Evolutionary conservation across 2,797 vertebrate species (phyloP).

Genomic region (Apogon talboti): DNA sequence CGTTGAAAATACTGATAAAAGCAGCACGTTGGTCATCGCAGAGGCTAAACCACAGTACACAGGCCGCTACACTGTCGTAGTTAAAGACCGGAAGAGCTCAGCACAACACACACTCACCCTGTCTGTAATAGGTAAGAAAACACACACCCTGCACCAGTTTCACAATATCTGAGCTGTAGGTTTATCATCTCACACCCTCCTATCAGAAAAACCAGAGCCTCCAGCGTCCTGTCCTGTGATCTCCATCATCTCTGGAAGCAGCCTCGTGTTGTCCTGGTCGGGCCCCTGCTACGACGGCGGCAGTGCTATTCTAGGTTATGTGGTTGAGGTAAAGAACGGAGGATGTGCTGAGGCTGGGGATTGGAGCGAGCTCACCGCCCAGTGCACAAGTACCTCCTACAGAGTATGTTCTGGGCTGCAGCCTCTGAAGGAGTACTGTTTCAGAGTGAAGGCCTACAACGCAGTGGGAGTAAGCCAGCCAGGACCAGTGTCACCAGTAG

Average conservation of each 20-base stretch:
- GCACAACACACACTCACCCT: slow-evolving; percentile 80
- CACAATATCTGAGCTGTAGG: background rate
- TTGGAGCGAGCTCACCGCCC: slow-evolving; percentile 78
- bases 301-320: slow-evolving; percentile 82
- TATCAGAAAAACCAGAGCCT: slow-evolving; percentile 82
- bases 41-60: slow-evolving; percentile 74
- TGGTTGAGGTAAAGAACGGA: slow-evolving; percentile 76
- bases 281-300: slow-evolving; percentile 88
- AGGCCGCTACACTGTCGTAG: slow-evolving; percentile 81
- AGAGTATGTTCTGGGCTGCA: slow-evolving; percentile 74
- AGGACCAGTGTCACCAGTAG: slow-evolving; percentile 75
- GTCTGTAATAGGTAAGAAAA: slow-evolving; percentile 82
- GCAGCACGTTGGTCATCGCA: slow-evolving; percentile 80
- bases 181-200: background rate
- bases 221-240: slow-evolving; percentile 82
- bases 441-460: slow-evolving; percentile 84
- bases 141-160: background rate
- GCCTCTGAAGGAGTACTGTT: slow-evolving; percentile 75
- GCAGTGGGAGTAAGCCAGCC: slow-evolving; percentile 80
- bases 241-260: slow-evolving; percentile 63
- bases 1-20: slow-evolving; percentile 72
- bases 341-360: slow-evolving; percentile 35
- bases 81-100: slow-evolving; percentile 80
- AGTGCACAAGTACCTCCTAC: slow-evolving; percentile 83
- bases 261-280: slow-evolving; percentile 86